phyloP scores from a whole-genome alignment of 2,888 invertebrate genomes.

The Deilephila elpenor region DNA sequence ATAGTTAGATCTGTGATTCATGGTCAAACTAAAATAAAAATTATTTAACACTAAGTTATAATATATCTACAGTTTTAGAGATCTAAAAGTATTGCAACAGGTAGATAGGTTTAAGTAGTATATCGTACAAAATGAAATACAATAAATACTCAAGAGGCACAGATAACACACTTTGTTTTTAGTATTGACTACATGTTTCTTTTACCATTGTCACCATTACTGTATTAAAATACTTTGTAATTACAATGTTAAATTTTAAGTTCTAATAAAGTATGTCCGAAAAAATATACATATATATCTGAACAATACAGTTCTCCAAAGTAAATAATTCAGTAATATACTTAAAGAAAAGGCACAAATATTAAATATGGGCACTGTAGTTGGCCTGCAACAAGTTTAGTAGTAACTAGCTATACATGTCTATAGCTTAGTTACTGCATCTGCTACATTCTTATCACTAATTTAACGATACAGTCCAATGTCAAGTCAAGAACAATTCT shows the following conservation, averaged over 20 bases:
- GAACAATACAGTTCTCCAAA: background rate
- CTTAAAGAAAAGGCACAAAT: background rate
- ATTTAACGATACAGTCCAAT: conserved; percentile 3
- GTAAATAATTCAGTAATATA: background rate
- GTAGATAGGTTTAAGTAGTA: background rate
- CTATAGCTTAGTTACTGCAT: conserved; percentile 1
- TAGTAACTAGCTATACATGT: background rate
- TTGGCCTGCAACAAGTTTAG: background rate
- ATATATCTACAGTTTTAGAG: conserved; percentile 5
- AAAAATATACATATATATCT: background rate
- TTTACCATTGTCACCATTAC: background rate
- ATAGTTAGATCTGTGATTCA: background rate
- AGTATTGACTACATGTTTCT: background rate
- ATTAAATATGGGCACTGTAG: background rate
- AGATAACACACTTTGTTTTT: background rate
- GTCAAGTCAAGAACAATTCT: conserved; percentile 10
- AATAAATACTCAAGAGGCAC: background rate
- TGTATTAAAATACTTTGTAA: background rate
- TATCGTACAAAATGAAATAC: background rate
- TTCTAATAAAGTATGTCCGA: background rate
- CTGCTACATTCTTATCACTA: background rate
- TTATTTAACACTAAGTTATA: background rate
- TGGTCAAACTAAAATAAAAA: background rate
- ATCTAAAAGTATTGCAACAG: conserved; percentile 5
- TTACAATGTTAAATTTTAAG: background rate